phyloP scores from a whole-genome alignment of 2,113 vertebrate genomes.

The Zosterops lateralis region DNA sequence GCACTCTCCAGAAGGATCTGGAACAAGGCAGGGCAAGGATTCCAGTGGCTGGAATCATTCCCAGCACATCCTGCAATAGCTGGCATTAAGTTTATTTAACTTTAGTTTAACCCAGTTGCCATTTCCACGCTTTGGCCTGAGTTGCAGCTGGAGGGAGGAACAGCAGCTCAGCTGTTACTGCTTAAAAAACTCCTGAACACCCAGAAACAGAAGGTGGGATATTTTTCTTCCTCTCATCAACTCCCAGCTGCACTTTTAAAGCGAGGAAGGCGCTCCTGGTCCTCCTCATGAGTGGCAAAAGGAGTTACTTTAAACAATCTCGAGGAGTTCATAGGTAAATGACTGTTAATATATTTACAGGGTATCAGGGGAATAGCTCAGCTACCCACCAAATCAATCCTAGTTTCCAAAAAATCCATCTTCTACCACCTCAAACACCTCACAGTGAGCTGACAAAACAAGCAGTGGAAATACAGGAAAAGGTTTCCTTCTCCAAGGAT shows the following conservation, averaged over 20 bases:
- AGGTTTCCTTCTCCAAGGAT: background rate
- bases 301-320: accelerated
- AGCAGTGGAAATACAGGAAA: background rate
- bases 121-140: background rate
- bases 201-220: accelerated
- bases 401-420: background rate
- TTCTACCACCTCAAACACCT: background rate
- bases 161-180: background rate
- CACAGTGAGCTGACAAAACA: accelerated
- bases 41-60: background rate
- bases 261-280: background rate
- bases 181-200: background rate
- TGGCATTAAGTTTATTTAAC: background rate
- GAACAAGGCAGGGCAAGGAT: background rate
- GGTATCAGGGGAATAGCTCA: background rate
- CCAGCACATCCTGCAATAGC: background rate
- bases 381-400: background rate
- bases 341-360: background rate
- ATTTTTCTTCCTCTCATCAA: background rate
- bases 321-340: accelerated
- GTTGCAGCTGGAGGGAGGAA: background rate
- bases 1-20: constrained; percentile 96
- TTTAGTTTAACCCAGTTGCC: background rate
- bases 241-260: background rate
- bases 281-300: background rate